Evolutionary conservation across 2,797 vertebrate genomes (phyloP), one percentile per base, ranked within the genome.

Genomic region (Eurystomus glaucurus): DNA sequence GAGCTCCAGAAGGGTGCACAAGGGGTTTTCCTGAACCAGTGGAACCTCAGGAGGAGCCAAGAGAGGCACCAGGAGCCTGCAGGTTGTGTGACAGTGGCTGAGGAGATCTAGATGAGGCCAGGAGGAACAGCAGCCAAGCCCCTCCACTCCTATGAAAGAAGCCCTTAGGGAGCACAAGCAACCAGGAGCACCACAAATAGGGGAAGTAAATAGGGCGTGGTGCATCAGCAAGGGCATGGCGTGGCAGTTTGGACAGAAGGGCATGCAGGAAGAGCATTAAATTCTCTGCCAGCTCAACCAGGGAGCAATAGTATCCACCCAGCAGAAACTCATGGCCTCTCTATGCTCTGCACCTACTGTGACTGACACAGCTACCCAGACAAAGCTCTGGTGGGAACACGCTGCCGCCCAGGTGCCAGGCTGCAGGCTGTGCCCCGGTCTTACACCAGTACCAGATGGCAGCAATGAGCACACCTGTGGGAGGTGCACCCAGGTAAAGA

Each of bases 1-100:
- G 75, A 26, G 75, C 5, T 3, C 48, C 14, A 33, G 9, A 0
- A 3, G 16, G 23, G 35, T 51, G 58, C 35, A 26, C 10, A 2
- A 48, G 0, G 8, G 1, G 10, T 6, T 12, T 16, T 46, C 23
- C 48, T 2, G 1, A 33, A 33, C 10, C 1, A 2, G 6, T 2
- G 4, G 18, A 28, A 14, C 29, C 35, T 41, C 28, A n/a, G 22
- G 22, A 35, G 22, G 16, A 41, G 21, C 9, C 8, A 1, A 76
- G 17, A 75, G 55, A 39, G 12, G 9, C 0, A 0, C 6, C 6
- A 9, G 37, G 18, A 64, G 14, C 23, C 22, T 2, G 1, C 23
- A 43, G 37, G 14, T 62, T 3, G 14, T 10, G 21, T 1, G 14
- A 21, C 17, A n/a, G 52, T 18, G 18, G 52, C 17, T 31, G 29